Conservation (phyloP, 1,140 invertebrate species). For the Grapholita molesta region DNA sequence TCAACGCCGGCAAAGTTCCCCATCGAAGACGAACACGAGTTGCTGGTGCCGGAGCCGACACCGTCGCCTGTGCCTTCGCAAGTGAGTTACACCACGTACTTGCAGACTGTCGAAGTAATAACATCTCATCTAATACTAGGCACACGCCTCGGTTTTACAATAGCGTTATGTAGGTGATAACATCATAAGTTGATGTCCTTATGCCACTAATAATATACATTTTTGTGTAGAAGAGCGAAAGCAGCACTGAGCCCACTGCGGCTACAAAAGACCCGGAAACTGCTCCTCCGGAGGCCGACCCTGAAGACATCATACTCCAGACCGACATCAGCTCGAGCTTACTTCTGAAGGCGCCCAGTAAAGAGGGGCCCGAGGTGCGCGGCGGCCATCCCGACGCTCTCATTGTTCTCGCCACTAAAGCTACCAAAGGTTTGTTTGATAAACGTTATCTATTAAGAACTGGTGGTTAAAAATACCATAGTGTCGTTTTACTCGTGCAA, state of each 20-base stretch:
- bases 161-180: no score
- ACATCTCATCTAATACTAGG: no score
- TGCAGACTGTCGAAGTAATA: no score
- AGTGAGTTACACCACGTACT: conserved; percentile 31
- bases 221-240: conserved; percentile 48
- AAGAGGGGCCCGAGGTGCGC: conserved; percentile 92
- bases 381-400: conserved; percentile 95
- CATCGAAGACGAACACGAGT: conserved; percentile 66
- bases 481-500: no score
- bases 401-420: conserved; percentile 95
- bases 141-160: no score
- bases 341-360: conserved; percentile 85
- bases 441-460: neutral
- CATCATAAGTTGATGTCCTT: no score
- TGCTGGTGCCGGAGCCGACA: conserved; percentile 43
- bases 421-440: conserved; percentile 84
- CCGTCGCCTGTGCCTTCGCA: conserved; percentile 67
- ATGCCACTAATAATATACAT: neutral
- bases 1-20: conserved; percentile 72
- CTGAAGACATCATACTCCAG: conserved; percentile 78
- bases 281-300: conserved; percentile 25
- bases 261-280: conserved; percentile 26
- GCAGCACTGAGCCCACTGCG: conserved; percentile 41
- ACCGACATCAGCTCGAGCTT: conserved; percentile 89
- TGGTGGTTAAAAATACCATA: no score